Conservation (phyloP, 2,888 invertebrate species). For the Beris morrisii region DNA sequence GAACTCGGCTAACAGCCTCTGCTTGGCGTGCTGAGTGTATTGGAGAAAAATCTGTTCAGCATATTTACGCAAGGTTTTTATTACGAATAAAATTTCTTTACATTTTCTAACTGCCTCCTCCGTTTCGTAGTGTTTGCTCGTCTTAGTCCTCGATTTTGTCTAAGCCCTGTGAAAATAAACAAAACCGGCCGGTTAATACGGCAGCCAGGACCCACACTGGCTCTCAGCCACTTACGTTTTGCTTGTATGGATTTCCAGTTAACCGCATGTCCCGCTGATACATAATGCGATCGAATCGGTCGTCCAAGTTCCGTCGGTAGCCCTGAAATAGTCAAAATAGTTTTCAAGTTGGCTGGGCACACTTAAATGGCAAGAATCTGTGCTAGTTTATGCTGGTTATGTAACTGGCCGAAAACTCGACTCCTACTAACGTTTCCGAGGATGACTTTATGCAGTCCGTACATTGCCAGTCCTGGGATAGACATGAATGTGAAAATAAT, state of each 20-base stretch:
- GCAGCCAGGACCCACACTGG: no score
- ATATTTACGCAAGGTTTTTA: no score
- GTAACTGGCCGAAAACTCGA: constrained; percentile 21
- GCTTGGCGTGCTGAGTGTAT: no score
- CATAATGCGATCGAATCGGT: constrained; percentile 59
- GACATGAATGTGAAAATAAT: constrained; percentile 64
- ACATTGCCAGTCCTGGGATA: constrained; percentile 64
- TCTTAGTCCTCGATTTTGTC: no score
- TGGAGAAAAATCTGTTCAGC: no score
- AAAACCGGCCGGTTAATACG: no score
- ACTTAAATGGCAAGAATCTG: constrained; percentile 9
- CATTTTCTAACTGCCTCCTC: no score
- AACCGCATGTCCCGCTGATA: constrained; percentile 67
- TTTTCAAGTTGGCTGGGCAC: no score
- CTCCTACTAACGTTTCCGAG: constrained; percentile 66
- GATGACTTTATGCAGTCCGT: constrained; percentile 63
- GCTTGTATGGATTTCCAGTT: constrained; percentile 64
- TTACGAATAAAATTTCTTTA: no score
- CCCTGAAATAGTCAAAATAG: constrained; percentile 56
- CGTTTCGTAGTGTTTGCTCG: no score
- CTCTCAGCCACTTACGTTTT: constrained; percentile 58
- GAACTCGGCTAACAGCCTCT: no score
- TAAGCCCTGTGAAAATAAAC: no score
- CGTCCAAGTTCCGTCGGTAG: constrained; percentile 60
- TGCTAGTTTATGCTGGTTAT: constrained; percentile 31